Evolutionary conservation across 2,113 vertebrate species (phyloP).

Genomic region (Lota lota): DNA sequence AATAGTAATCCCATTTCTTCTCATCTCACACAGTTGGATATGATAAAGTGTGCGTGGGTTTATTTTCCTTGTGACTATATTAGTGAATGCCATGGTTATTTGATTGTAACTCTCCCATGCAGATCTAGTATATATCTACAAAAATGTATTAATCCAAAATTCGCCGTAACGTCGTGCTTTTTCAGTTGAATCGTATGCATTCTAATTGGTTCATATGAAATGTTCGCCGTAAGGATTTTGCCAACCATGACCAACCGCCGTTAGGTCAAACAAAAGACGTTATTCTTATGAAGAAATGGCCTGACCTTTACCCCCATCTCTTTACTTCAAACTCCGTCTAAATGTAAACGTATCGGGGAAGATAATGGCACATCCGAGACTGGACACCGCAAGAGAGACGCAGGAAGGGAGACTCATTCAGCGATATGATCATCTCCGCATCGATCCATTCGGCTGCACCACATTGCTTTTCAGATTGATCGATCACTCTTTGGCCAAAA

Average conservation of each 20-base stretch:
- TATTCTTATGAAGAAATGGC: too few relatives aligned
- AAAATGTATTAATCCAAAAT: background rate
- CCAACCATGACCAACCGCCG: too few relatives aligned
- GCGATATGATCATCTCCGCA: constrained; percentile 23
- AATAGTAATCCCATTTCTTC: too few relatives aligned
- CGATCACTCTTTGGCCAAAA: constrained; percentile 32
- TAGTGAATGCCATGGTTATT: background rate
- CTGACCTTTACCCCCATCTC: too few relatives aligned
- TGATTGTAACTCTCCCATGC: too few relatives aligned
- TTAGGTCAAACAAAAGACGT: too few relatives aligned
- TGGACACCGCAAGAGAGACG: constrained; percentile 17
- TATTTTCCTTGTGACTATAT: background rate
- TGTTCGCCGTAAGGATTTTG: too few relatives aligned
- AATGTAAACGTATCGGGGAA: too few relatives aligned
- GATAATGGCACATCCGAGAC: constrained; percentile 10
- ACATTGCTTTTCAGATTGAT: constrained; percentile 35
- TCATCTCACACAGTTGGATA: too few relatives aligned
- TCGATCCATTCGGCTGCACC: constrained; percentile 26
- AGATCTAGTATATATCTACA: background rate
- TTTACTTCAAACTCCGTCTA: too few relatives aligned
- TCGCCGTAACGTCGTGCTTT: background rate
- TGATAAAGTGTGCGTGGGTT: too few relatives aligned
- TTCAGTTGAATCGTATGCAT: background rate
- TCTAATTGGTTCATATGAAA: too few relatives aligned
- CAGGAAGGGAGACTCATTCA: constrained; percentile 16